Evolutionary conservation across 2,797 vertebrate species (phyloP).

Genomic region (Thunnus albacares): DNA sequence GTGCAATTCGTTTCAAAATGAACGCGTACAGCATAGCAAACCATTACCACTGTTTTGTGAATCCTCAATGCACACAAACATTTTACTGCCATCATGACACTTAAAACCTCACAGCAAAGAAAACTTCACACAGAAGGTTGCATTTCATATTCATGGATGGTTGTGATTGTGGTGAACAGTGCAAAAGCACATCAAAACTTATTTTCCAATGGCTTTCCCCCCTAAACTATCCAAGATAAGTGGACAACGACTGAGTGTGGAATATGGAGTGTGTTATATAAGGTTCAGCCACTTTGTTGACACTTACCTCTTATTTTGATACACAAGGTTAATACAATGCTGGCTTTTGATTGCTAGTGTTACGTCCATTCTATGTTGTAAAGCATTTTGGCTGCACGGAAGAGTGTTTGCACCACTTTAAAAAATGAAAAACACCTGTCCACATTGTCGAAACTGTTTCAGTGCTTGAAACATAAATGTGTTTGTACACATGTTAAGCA

Average conservation of each 20-base stretch:
- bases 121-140: not conserved
- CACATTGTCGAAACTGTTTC: not conserved
- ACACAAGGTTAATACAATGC: constrained; percentile 21
- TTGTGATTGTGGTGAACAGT: constrained; percentile 6
- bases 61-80: not conserved
- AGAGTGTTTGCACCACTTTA: constrained; percentile 7
- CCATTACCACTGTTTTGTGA: not conserved
- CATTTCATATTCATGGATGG: not conserved
- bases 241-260: not conserved
- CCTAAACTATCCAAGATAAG: not conserved
- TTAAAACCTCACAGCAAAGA: constrained; percentile 2
- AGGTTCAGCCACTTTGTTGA: not conserved
- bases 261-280: not conserved
- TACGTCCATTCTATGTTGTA: constrained; percentile 8
- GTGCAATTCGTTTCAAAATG: not conserved
- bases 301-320: not conserved
- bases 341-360: constrained; percentile 3
- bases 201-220: not conserved
- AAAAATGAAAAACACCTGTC: constrained; percentile 22
- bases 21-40: not conserved
- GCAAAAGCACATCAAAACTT: not conserved
- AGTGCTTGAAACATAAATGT: not conserved
- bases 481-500: not conserved
- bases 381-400: not conserved
- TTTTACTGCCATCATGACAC: not conserved